Conservation (phyloP, 1,140 invertebrate genomes). For the Helicoverpa armigera region DNA sequence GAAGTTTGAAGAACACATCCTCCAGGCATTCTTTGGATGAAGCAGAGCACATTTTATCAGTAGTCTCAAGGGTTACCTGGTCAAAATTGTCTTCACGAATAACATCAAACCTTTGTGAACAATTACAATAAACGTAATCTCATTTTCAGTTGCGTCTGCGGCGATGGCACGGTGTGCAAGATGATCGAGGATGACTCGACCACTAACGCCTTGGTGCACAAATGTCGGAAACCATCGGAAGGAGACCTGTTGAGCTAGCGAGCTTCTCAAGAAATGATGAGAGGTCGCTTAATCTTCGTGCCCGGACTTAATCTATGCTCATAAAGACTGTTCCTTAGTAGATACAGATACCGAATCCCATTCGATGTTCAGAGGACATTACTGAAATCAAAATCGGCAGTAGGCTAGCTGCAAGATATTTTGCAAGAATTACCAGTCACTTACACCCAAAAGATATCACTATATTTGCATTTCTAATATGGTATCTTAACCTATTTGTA, state of each 20-base stretch:
- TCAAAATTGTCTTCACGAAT: too few relatives aligned
- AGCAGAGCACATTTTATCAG: too few relatives aligned
- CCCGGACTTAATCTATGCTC: neutral
- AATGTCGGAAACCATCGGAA: conserved; percentile 78
- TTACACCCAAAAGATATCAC: too few relatives aligned
- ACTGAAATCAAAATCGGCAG: neutral
- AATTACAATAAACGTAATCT: conserved; percentile 1
- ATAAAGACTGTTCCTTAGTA: neutral
- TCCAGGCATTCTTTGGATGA: too few relatives aligned
- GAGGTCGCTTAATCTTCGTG: conserved; percentile 1
- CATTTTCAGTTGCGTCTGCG: conserved; percentile 87
- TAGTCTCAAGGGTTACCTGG: too few relatives aligned
- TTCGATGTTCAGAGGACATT: too few relatives aligned
- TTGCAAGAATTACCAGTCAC: too few relatives aligned
- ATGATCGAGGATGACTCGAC: conserved; percentile 87
- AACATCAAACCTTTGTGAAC: too few relatives aligned
- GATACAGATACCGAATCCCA: neutral
- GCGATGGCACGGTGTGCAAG: conserved; percentile 81
- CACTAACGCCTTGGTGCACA: conserved; percentile 88
- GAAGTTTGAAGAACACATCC: too few relatives aligned
- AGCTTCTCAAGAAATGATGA: neutral
- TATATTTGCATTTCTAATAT: neutral
- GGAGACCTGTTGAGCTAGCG: neutral
- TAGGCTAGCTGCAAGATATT: neutral
- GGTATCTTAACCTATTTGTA: too few relatives aligned